Conservation (phyloP, 1,140 invertebrate species). For the Nylanderia fulva region DNA sequence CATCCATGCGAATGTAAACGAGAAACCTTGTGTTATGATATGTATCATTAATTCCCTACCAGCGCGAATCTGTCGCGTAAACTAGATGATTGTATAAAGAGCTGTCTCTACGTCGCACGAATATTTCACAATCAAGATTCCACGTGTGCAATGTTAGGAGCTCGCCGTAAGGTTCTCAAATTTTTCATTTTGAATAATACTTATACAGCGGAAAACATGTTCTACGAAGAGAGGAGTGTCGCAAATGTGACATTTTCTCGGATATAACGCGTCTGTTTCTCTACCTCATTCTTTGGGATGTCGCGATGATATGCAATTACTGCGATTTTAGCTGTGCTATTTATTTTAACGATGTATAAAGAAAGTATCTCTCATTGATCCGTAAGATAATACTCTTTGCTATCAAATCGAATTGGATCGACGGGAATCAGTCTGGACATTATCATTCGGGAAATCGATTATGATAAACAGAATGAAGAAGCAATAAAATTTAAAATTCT, state of each 20-base stretch:
- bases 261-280: background rate
- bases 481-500: background rate
- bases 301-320: slow-evolving; percentile 64
- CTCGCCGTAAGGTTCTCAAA: background rate
- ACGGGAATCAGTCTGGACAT: background rate
- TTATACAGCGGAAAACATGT: background rate
- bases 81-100: slow-evolving; percentile 37
- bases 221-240: background rate
- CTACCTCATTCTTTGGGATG: background rate
- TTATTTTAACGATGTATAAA: slow-evolving; percentile 62
- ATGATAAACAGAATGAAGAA: slow-evolving; percentile 4
- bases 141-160: background rate
- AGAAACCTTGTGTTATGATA: slow-evolving; percentile 49
- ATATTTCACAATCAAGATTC: slow-evolving; percentile 41
- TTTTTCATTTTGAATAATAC: background rate
- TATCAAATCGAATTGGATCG: background rate
- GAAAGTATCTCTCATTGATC: slow-evolving; percentile 21
- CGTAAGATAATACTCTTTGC: background rate
- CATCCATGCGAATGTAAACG: slow-evolving; percentile 44
- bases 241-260: background rate
- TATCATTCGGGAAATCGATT: background rate
- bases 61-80: slow-evolving; percentile 41
- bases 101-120: background rate
- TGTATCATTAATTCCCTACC: slow-evolving; percentile 53
- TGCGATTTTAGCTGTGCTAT: slow-evolving; percentile 51